Percentiles rank a stretch among this genome's conserved stretches.
Evolutionary conservation across 2,113 vertebrate genomes (phyloP).

Genomic region (Scartelaos histophorus): DNA sequence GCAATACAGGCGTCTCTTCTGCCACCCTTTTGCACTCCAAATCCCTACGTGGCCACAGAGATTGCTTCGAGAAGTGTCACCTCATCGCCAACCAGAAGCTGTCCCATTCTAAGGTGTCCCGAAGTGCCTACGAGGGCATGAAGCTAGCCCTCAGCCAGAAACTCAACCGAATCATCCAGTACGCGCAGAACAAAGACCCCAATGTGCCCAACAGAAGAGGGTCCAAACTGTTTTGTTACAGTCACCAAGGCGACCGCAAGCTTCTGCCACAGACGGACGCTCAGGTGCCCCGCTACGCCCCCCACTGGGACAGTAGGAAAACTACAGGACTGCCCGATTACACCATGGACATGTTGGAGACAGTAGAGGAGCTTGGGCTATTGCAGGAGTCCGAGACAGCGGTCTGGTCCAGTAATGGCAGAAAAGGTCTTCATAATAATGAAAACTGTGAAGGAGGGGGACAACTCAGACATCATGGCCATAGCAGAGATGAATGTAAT

Average conservation of each 20-base stretch:
- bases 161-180: conserved; percentile 92
- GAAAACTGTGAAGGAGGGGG: conserved; percentile 9
- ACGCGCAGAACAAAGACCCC: conserved; percentile 92
- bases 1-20: conserved; percentile 65
- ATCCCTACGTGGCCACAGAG: conserved; percentile 92
- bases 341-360: conserved; percentile 78
- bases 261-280: conserved; percentile 86
- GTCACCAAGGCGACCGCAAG: conserved; percentile 83
- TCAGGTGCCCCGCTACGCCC: conserved; percentile 91
- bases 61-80: conserved; percentile 98
- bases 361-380: conserved; percentile 71
- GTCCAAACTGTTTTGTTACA: conserved; percentile 85
- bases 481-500: conserved; percentile 87
- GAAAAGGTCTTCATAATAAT: conserved; percentile 59
- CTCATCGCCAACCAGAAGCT: conserved; percentile 96
- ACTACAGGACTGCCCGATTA: conserved; percentile 74
- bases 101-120: conserved; percentile 85
- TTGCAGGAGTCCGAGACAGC: conserved; percentile 70
- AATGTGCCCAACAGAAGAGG: conserved; percentile 72
- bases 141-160: conserved; percentile 93
- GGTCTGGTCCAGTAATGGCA: conserved; percentile 73
- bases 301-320: conserved; percentile 80
- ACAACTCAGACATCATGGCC: conserved; percentile 39
- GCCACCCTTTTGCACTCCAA: conserved; percentile 82
- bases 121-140: conserved; percentile 90